Conservation (phyloP, 2,888 invertebrate species). For the Carabus problematicus region DNA sequence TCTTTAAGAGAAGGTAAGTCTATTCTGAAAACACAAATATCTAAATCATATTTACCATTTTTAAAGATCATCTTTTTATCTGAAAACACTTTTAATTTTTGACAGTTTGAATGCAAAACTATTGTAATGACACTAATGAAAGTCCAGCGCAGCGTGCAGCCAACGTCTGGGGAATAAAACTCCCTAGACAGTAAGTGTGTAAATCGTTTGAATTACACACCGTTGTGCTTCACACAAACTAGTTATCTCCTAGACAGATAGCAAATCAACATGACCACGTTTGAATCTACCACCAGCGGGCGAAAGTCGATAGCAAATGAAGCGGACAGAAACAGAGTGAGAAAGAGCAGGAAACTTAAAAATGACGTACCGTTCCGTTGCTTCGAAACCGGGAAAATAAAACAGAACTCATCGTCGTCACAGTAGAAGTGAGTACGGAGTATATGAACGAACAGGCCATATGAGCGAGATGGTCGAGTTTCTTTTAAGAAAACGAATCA, state of each 20-base stretch:
- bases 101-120: too few species aligned
- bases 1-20: constrained; percentile 75
- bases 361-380: constrained; percentile 26
- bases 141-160: too few species aligned
- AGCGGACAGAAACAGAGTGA: neutral
- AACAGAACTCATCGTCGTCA: neutral
- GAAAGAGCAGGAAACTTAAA: constrained; percentile 23
- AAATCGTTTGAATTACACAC: too few species aligned
- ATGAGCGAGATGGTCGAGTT: neutral
- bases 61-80: too few species aligned
- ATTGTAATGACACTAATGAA: too few species aligned
- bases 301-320: constrained; percentile 25
- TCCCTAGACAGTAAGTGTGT: too few species aligned
- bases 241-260: neutral
- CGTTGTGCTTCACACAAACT: too few species aligned
- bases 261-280: neutral
- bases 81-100: too few species aligned
- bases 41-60: neutral
- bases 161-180: too few species aligned
- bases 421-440: neutral
- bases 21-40: neutral
- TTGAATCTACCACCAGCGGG: neutral
- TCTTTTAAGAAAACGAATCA: constrained; percentile 6
- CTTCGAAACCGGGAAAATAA: constrained; percentile 20
- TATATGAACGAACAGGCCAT: neutral